A percentile compares a stretch with the other conserved stretches of the same genome.
Evolutionary conservation across 2,797 vertebrate species (phyloP).

Genomic region (Balearica regulorum): DNA sequence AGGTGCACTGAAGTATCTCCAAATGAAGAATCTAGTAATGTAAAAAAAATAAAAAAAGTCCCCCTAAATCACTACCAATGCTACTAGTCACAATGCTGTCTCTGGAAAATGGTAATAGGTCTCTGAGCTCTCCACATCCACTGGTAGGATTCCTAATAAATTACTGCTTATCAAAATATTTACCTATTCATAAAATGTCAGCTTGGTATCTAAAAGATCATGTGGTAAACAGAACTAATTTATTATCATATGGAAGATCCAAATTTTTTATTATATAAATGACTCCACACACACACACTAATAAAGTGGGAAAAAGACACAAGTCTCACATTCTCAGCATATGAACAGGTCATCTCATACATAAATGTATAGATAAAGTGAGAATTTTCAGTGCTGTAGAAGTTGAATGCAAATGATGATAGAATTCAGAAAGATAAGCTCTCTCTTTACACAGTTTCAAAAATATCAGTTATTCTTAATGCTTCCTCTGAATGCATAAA

Average conservation of each 20-base stretch:
- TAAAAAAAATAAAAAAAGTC: neutral
- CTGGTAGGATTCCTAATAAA: neutral
- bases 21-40: neutral
- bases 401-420: neutral
- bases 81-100: neutral
- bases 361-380: neutral
- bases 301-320: neutral
- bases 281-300: neutral
- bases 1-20: neutral
- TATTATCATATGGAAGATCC: neutral
- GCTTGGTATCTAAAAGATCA: neutral
- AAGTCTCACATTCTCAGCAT: neutral
- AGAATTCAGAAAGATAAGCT: neutral
- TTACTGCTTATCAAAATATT: neutral
- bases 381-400: neutral
- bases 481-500: neutral
- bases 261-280: too few relatives aligned
- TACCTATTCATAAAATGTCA: neutral
- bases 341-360: neutral
- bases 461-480: neutral
- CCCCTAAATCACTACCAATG: neutral
- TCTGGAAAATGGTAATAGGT: neutral
- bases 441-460: neutral
- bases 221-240: neutral
- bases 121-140: neutral